phyloP scores from a whole-genome alignment of 2,888 invertebrate genomes.

The Eutolmus rufibarbis region DNA sequence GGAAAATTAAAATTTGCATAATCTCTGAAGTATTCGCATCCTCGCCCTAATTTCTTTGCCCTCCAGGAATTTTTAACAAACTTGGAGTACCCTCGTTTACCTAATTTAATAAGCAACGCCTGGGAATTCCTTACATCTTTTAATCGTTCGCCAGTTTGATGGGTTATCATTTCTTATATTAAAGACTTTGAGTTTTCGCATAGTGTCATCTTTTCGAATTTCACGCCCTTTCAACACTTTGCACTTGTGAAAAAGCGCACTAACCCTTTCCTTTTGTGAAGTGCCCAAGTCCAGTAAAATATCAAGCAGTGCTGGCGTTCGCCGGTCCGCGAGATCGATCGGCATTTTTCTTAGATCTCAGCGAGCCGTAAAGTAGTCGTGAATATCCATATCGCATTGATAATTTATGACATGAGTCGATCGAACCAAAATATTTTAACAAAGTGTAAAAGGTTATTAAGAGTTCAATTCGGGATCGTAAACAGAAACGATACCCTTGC shows the following conservation, averaged over 20 bases:
- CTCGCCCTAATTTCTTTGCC: conserved; percentile 6
- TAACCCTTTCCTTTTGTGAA: neutral
- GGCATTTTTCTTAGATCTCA: conserved; percentile 37
- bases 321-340: neutral
- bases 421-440: conserved; percentile 42
- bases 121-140: neutral
- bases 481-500: conserved; percentile 19
- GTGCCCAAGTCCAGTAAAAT: neutral
- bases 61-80: neutral
- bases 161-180: neutral
- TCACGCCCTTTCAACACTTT: neutral
- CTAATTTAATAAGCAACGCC: neutral
- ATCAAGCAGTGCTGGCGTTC: neutral
- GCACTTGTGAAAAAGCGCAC: neutral
- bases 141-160: neutral
- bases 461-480: conserved; percentile 39
- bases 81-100: neutral
- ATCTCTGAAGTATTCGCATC: neutral
- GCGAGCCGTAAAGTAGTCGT: conserved; percentile 31
- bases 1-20: conserved; percentile 15
- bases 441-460: conserved; percentile 43
- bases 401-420: conserved; percentile 38
- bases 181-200: neutral
- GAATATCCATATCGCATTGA: conserved; percentile 34
- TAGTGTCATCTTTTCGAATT: neutral